These are phyloP conservation scores for Ceratosolen fusciceps DNA, from an alignment of 1,140 invertebrate genomes.

Conservation along the genomic window DNA sequence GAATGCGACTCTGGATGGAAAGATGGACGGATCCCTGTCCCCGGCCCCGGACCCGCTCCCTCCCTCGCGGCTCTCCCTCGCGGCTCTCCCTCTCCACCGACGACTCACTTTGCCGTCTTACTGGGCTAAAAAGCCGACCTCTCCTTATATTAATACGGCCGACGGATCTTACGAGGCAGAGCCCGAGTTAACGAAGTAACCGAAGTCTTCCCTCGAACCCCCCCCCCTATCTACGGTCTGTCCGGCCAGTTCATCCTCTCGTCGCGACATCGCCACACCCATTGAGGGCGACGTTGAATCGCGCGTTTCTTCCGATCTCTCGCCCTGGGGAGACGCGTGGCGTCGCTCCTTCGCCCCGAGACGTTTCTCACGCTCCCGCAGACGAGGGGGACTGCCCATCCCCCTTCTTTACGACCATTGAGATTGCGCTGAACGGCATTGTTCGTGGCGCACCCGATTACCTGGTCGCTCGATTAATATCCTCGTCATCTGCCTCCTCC, in stretches of 20 bases:
- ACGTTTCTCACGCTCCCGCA: constrained; percentile 4
- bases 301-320: no score
- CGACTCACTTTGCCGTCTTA: not conserved
- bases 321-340: not conserved
- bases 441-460: no score
- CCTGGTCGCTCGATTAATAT: no score
- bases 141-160: not conserved
- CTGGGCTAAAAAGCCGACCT: not conserved
- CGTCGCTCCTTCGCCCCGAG: not conserved
- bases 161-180: no score
- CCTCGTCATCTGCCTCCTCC: no score
- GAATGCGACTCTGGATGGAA: not conserved
- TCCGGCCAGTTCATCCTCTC: not conserved
- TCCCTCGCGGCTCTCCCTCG: no score
- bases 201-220: not conserved
- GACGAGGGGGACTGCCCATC: no score
- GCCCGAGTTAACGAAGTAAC: no score
- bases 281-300: not conserved
- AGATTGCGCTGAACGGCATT: no score
- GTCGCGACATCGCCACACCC: not conserved
- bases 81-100: not conserved
- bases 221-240: not conserved
- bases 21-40: no score
- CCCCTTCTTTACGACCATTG: no score
- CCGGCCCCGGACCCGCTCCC: no score